Evolutionary conservation across 2,888 invertebrate genomes (phyloP), one percentile per base, ranked within the genome.

Genomic region (Eupithecia subfuscata): DNA sequence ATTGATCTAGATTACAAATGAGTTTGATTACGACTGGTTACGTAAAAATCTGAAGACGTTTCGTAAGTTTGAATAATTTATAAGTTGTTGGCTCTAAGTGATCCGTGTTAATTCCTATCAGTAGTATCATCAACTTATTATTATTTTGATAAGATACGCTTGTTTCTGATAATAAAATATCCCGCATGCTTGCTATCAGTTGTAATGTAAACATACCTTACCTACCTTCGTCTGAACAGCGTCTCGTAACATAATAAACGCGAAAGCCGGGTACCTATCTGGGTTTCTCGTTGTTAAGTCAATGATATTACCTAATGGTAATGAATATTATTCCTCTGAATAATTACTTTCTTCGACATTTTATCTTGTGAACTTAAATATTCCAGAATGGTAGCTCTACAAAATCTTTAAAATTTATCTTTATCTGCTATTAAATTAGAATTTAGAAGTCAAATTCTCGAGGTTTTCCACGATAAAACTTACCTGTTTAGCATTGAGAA

Each of bases 31-130:
- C 25, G 60, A 60, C 60, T 60, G 60, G 22, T 77, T 77, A 63
- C 74, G 71, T 64, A 45, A 40, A 52, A 14, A 34, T 43, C 43
- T 45, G 64, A 64, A 69, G 48, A 69, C 22, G 67, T 77, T 77
- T 70, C 64, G 69, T 75, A 77, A 74, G 22, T 77, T 74, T 75
- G 65, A 71, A 73, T 78, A 71, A 69, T 75, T 75, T 73, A 75
- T 70, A 34, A 68, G 63, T 56, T 45, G 76, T 73, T 70, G 65
- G 70, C 70, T 48, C 37, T 34, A 48, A 63, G 11, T 73, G 64
- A 73, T 77, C 63, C 70, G 12, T 34, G 48, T n/a, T 14, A 43
- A 25, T 67, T 67, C n/a, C 67, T 43, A 22, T 68, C 16, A 30
- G 37, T 22, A 22, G 56, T 70, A 71, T 74, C 74, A 65, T 22